These are phyloP conservation scores for Fistularia commersonii DNA, from an alignment of 2,797 vertebrate species.

Conservation along the genomic window DNA sequence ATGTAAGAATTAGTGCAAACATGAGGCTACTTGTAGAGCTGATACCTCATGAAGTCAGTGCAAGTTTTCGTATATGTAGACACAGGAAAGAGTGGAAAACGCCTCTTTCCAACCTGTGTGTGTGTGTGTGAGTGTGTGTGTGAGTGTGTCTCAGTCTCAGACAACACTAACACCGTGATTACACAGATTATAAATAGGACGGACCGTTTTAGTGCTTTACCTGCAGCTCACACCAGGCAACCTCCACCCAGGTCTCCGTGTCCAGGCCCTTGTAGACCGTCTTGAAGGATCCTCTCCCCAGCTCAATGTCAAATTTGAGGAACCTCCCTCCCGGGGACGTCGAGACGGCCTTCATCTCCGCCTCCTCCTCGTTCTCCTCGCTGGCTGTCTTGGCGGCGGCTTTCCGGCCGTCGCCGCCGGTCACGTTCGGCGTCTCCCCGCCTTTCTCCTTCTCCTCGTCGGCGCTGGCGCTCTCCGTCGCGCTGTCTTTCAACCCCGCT, in stretches of 20 bases:
- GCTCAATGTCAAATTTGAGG: conserved; percentile 97
- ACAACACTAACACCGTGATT: neutral
- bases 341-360: conserved; percentile 94
- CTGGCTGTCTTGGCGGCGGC: conserved; percentile 63
- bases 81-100: too few species aligned
- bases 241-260: conserved; percentile 97
- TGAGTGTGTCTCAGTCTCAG: too few species aligned
- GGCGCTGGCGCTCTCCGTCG: conserved; percentile 66
- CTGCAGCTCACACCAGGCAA: conserved; percentile 98
- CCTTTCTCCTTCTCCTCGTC: conserved; percentile 77
- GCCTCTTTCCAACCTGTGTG: too few species aligned
- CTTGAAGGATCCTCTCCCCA: conserved; percentile 96
- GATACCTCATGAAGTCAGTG: too few species aligned
- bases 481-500: conserved; percentile 56
- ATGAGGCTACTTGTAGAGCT: too few species aligned
- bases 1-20: too few species aligned
- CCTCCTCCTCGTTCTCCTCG: conserved; percentile 94
- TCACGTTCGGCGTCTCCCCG: conserved; percentile 56
- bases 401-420: conserved; percentile 63
- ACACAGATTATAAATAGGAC: conserved; percentile 3
- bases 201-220: conserved; percentile 60
- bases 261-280: conserved; percentile 98
- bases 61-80: too few species aligned
- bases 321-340: conserved; percentile 94
- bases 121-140: too few species aligned